A percentile compares a stretch with the other conserved stretches of the same genome.
Evolutionary conservation across 2,797 vertebrate species (phyloP).

Genomic region (Silurus lanzhouensis): DNA sequence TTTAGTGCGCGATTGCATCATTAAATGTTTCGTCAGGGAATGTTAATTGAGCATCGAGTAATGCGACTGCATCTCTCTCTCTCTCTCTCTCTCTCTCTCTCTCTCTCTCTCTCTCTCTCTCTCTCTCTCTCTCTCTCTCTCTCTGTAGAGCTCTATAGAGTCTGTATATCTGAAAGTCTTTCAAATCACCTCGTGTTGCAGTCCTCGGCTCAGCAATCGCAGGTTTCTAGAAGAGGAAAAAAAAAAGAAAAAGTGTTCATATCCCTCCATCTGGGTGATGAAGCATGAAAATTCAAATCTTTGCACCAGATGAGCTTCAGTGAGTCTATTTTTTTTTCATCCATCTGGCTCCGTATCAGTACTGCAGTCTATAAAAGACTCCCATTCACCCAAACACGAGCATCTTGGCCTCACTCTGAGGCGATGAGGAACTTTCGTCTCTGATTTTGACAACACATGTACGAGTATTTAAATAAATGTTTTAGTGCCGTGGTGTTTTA

Average conservation of each 20-base stretch:
- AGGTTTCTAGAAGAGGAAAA: neutral
- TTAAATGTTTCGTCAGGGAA: conserved; percentile 58
- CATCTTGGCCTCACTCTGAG: neutral
- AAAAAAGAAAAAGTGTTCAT: neutral
- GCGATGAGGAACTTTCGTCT: neutral
- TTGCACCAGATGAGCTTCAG: conserved; percentile 27
- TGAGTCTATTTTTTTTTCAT: conserved; percentile 14
- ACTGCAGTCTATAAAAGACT: neutral
- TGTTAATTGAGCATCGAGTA: conserved; percentile 53
- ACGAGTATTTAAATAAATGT: neutral
- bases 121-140: neutral
- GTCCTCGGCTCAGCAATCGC: neutral
- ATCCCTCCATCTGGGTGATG: conserved; percentile 16
- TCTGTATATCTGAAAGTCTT: conserved; percentile 4
- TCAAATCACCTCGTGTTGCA: conserved; percentile 13
- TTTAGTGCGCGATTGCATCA: conserved; percentile 53
- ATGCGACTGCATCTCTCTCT: neutral
- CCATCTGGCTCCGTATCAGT: conserved; percentile 10
- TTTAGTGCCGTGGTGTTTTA: too few species aligned
- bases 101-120: neutral
- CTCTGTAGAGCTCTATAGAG: neutral
- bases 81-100: neutral
- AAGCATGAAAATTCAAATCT: conserved; percentile 15
- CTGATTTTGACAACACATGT: neutral
- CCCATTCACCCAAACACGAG: neutral